Evolutionary conservation across 2,113 vertebrate species (phyloP), one percentile per base, ranked within the genome.

Genomic region (Silurus meridionalis): DNA sequence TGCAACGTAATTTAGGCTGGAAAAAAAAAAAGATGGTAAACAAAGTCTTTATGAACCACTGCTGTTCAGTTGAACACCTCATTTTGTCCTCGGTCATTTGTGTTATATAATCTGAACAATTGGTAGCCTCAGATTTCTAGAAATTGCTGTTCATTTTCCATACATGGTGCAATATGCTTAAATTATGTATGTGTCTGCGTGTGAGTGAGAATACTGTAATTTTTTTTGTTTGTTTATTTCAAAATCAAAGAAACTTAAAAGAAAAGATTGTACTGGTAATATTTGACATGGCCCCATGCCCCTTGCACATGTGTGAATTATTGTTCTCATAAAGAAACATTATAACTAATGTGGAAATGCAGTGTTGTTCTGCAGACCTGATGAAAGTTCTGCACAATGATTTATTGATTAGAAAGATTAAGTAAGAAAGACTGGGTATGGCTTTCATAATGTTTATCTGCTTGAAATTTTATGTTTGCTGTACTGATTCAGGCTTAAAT

Each of bases 281-380:
- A 67, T 78, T 28, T 78, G 21, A 61, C 9, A 55, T 72, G 1
- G 17, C 15, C 6, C 57, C 57, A 23, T 23, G 17, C 15, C 6
- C 57, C 57, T 48, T 23, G 10, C 5, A 80, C 28, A 19, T 17
- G n/a, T 58, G 77, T 80, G 6, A 19, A 6, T 78, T 78, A 57
- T 28, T 83, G 21, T 83, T 64, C 50, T 86, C 72, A 55, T 57
- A 25, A 80, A 83, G 86, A 84, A 84, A 87, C 67, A 80, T 89
- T 53, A 87, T 89, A 71, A 85, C 46, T 74, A 46, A 89, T 87
- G 85, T 82, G 80, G 83, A 75, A 80, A 82, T 90, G 87, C 90
- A 93, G 91, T 92, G 91, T 88, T 92, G 85, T 92, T 90, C 87
- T 80, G 78, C 78, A 37, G 83, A 88, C 90, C 85, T 74, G 83